These are phyloP conservation scores for Melanotaenia nigrans DNA, from an alignment of 2,797 vertebrate genomes.

Conservation along the genomic window DNA sequence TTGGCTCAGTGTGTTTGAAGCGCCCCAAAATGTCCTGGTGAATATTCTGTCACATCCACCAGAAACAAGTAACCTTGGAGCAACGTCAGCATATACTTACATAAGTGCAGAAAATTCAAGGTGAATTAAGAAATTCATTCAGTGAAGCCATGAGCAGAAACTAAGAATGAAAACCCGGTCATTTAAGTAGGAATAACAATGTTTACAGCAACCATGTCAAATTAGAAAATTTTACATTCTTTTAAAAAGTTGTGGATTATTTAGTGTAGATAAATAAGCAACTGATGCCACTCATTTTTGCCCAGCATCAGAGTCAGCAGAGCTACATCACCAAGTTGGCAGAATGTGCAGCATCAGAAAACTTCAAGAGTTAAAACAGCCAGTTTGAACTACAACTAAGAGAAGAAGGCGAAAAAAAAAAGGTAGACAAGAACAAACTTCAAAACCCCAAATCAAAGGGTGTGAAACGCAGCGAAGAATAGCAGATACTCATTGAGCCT, in stretches of 20 bases:
- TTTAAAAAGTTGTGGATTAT: neutral
- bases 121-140: slow-evolving; percentile 47
- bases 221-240: neutral
- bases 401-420: slow-evolving; percentile 17
- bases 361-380: slow-evolving; percentile 56
- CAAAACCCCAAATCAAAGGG: slow-evolving; percentile 76
- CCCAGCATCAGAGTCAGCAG: slow-evolving; percentile 33
- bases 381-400: slow-evolving; percentile 55
- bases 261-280: neutral
- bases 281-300: neutral
- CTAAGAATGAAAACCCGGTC: slow-evolving; percentile 27
- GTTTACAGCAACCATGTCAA: neutral
- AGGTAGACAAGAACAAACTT: slow-evolving; percentile 69
- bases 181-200: neutral
- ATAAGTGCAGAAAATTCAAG: slow-evolving; percentile 28
- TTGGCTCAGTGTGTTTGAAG: slow-evolving; percentile 68
- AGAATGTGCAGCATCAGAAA: slow-evolving; percentile 44
- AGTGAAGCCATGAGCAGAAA: slow-evolving; percentile 39
- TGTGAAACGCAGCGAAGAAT: slow-evolving; percentile 67
- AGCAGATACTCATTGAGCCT: slow-evolving; percentile 64
- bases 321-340: slow-evolving; percentile 24
- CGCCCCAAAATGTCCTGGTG: slow-evolving; percentile 61
- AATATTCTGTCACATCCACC: slow-evolving; percentile 61
- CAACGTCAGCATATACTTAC: slow-evolving; percentile 25
- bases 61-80: slow-evolving; percentile 60